Evolutionary conservation across 2,797 vertebrate genomes (phyloP), one percentile per base, ranked within the genome.

Genomic region (Phyllotis vaccarum): DNA sequence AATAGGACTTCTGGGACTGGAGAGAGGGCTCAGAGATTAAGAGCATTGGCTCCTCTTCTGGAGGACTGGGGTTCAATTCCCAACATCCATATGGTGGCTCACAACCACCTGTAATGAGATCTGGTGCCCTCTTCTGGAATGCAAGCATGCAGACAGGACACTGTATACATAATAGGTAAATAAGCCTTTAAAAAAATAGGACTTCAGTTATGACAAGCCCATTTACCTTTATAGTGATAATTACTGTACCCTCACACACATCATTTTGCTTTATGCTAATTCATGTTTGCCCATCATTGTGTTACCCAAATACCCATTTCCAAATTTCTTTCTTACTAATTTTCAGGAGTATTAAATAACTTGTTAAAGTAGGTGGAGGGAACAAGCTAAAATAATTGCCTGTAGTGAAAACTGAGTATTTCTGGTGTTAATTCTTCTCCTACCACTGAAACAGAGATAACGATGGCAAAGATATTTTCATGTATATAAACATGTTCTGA

Each of bases 381-480:
- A 92, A 96, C 72, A 95, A 97, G 90, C 64, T 72, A 80, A 95
- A 83, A 91, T 40, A 68, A 24, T 40, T 79, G 86, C 49, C 49
- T 80, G 49, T 0, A 54, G 7, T 58, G 75, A 78, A 19, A 95
- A 54, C 27, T 91, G 80, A 66, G 74, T 43, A 49, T 91, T 94
- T 94, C 70, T 76, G 78, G 24, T 49, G 40, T 37, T 54, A 78
- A 43, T 88, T 85, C 29, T 89, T 88, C 79, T 46, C 75, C 13
- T 76, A 88, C 10, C 11, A 70, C 21, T 64, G 88, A 27, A 76
- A 46, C 60, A 95, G 86, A 93, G 86, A 90, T 49, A 75, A 37
- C 22, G 52, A 19, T 66, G 62, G 72, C 43, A 92, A 96, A 37
- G 62, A 7, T 79, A 89, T 89, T 91, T 94, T 79, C 76, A 89